Conservation (phyloP, 2,797 vertebrate genomes). For the Rallus crepitans region DNA sequence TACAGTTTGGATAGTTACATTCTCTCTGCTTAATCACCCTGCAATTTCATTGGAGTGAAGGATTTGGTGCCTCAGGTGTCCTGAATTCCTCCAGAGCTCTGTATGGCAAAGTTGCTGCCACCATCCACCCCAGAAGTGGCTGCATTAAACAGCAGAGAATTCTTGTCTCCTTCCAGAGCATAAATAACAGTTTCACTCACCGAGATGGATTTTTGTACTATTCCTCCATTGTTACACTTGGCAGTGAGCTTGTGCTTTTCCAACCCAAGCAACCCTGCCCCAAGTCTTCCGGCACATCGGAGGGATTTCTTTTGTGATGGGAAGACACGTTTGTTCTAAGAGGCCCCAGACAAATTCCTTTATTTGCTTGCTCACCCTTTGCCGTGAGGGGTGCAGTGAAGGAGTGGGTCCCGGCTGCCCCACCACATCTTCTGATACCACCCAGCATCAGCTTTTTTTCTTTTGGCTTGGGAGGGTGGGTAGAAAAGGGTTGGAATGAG, state of each 20-base stretch:
- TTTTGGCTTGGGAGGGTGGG: not conserved
- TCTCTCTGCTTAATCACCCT: constrained; percentile 71
- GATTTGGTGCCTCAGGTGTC: constrained; percentile 70
- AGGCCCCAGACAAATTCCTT: not conserved
- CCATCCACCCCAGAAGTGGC: not conserved
- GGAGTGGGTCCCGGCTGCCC: not conserved
- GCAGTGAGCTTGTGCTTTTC: not conserved
- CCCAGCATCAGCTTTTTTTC: not conserved
- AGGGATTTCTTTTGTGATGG: not conserved
- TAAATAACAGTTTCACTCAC: not conserved
- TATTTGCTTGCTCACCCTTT: not conserved
- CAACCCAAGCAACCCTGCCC: not conserved
- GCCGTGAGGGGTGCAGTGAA: rapidly evolving
- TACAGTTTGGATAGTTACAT: constrained; percentile 74
- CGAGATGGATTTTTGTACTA: not conserved
- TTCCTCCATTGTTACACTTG: not conserved
- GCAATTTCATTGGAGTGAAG: constrained; percentile 59
- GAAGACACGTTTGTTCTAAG: not conserved
- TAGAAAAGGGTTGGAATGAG: not conserved
- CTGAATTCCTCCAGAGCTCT: constrained; percentile 49
- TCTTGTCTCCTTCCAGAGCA: not conserved
- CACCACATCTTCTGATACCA: not conserved
- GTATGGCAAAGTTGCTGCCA: not conserved
- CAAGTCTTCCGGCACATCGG: not conserved
- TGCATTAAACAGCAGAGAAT: not conserved